A percentile compares a stretch with the other conserved stretches of the same genome.
These are phyloP conservation scores for Passerculus sandwichensis DNA, from an alignment of 2,797 vertebrate genomes.

Conservation along the genomic window DNA sequence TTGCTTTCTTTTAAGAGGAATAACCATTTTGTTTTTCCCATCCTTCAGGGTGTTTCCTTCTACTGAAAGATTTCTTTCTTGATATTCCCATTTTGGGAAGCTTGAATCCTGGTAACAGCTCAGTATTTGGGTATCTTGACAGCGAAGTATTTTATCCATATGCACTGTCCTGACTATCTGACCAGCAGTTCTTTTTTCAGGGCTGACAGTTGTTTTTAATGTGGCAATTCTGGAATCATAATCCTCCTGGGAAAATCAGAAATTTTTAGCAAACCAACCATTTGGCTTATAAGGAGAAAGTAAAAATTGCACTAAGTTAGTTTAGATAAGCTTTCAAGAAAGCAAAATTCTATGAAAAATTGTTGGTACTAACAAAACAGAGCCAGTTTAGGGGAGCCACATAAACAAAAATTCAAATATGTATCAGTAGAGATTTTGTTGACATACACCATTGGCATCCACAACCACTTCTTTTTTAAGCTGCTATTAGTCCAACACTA, in stretches of 20 bases:
- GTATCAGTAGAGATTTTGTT: not conserved
- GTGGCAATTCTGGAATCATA: not conserved
- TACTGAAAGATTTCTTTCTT: not conserved
- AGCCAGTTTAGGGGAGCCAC: not conserved
- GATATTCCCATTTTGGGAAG: not conserved
- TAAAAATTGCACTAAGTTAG: not conserved
- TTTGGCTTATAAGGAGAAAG: not conserved
- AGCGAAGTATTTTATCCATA: not conserved
- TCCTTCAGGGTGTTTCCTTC: not conserved
- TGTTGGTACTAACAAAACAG: not conserved
- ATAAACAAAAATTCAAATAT: not conserved
- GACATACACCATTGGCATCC: not conserved
- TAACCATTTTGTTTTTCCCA: not conserved
- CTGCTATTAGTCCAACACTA: not conserved
- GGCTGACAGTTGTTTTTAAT: not conserved
- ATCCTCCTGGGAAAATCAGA: conserved; percentile 28
- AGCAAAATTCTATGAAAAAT: not conserved
- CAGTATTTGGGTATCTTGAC: not conserved
- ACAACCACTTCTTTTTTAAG: not conserved
- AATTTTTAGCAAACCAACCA: not conserved
- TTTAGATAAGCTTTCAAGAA: not conserved
- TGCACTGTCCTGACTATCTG: not conserved
- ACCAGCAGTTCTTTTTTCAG: not conserved
- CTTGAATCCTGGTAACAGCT: not conserved
- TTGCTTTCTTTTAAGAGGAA: conserved; percentile 75